Conservation (phyloP, 2,888 invertebrate genomes). For the Pinctada fucata region DNA sequence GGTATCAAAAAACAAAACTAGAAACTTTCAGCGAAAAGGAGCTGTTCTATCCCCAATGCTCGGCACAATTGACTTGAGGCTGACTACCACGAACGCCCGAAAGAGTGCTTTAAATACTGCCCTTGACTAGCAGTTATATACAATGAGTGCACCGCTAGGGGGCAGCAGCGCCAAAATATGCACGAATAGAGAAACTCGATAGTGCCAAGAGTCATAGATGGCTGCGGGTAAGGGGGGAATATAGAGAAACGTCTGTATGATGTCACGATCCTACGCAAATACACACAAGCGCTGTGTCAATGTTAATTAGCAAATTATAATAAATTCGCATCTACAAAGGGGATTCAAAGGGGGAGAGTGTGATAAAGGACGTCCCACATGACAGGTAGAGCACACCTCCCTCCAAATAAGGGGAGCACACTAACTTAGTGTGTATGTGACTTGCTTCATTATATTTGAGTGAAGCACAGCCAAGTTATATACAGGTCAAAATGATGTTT, state of each 20-base stretch:
- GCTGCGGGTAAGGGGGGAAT: constrained; percentile 14
- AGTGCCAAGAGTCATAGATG: constrained; percentile 36
- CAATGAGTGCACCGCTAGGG: constrained; percentile 52
- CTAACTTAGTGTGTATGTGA: constrained; percentile 17
- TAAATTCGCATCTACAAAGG: constrained; percentile 11
- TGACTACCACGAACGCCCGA: constrained; percentile 64
- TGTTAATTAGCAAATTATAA: constrained; percentile 22
- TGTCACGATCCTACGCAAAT: constrained; percentile 37
- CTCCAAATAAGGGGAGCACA: constrained; percentile 36
- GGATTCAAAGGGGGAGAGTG: constrained; percentile 25
- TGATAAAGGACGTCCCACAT: constrained; percentile 18
- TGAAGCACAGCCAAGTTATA: constrained; percentile 22
- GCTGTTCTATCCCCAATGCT: constrained; percentile 46
- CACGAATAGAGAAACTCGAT: constrained; percentile 39
- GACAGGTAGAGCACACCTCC: constrained; percentile 33
- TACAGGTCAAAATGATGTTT: constrained; percentile 8
- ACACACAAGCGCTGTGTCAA: constrained; percentile 13
- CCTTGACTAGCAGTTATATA: constrained; percentile 63
- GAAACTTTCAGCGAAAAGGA: constrained; percentile 50
- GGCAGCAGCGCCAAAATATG: constrained; percentile 45
- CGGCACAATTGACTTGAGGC: constrained; percentile 54
- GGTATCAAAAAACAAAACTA: constrained; percentile 24
- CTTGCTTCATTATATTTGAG: constrained; percentile 33
- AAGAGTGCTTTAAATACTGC: constrained; percentile 69
- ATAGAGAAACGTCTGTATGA: constrained; percentile 33